Conservation (phyloP, 2,797 vertebrate species). For the Rhabdomys pumilio region DNA sequence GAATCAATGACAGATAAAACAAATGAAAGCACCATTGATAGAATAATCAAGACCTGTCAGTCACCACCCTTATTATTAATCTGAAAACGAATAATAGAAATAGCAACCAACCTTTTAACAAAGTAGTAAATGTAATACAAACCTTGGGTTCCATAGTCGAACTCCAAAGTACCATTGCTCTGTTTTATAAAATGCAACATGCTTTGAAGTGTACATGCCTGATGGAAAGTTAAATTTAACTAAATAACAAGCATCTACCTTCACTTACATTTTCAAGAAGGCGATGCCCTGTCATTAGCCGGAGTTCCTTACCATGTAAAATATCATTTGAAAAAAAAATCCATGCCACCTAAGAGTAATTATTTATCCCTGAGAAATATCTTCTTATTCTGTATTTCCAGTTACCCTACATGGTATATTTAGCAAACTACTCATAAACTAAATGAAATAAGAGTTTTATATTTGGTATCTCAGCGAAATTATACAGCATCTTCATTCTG, state of each 20-base stretch:
- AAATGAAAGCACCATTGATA: background rate
- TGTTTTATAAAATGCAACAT: background rate
- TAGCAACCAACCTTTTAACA: background rate
- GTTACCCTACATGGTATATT: background rate
- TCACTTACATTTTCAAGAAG: background rate
- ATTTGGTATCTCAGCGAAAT: background rate
- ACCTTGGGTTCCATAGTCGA: slow-evolving; percentile 21
- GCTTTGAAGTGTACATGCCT: background rate
- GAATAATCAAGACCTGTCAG: background rate
- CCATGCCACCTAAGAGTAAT: background rate
- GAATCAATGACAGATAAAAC: slow-evolving; percentile 16
- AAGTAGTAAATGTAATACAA: background rate
- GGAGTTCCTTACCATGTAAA: background rate
- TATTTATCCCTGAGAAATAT: background rate
- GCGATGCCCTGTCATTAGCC: background rate
- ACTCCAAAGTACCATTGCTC: background rate
- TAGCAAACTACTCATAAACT: background rate
- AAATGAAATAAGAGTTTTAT: background rate
- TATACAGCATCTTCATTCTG: background rate
- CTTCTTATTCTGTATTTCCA: background rate
- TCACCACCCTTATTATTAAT: background rate
- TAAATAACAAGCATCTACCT: background rate
- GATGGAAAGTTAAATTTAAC: background rate
- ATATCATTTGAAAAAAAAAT: background rate
- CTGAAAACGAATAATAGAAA: background rate